These are phyloP conservation scores for Muscicapa striata DNA, from an alignment of 2,797 vertebrate species.

Conservation along the genomic window DNA sequence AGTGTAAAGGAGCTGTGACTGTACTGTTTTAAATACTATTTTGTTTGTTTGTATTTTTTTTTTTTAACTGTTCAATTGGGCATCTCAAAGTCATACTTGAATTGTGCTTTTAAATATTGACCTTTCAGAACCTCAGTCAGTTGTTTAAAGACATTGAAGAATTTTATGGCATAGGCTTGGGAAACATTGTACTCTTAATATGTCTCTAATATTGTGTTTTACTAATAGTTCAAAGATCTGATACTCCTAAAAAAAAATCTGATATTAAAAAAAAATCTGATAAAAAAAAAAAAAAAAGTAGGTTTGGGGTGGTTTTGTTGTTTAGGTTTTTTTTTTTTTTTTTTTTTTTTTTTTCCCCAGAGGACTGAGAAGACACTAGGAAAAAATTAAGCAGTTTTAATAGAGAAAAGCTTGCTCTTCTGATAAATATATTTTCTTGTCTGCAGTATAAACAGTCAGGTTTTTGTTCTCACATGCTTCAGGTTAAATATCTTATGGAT, in stretches of 20 bases:
- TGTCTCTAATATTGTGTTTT: neutral
- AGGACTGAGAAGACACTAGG: neutral
- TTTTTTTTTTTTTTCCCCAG: neutral
- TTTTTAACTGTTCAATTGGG: neutral
- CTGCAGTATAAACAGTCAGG: neutral
- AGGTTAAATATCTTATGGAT: neutral
- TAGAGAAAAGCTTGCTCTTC: neutral
- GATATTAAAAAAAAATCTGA: neutral
- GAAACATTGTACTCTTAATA: neutral
- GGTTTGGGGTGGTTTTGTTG: rapidly evolving
- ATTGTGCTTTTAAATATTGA: neutral
- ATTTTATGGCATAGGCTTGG: neutral
- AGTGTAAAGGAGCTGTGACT: neutral
- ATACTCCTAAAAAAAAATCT: neutral
- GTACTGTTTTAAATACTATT: neutral
- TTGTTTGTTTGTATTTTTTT: neutral
- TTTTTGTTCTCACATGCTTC: neutral
- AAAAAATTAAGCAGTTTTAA: neutral
- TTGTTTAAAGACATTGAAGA: neutral
- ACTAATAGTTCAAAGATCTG: neutral
- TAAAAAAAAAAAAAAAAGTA: neutral
- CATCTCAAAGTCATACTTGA: constrained; percentile 4
- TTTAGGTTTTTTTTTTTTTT: too few relatives aligned
- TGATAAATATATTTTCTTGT: neutral
- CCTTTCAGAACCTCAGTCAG: neutral